Evolutionary conservation across 2,888 invertebrate genomes (phyloP).

Genomic region (Colletes collaris): DNA sequence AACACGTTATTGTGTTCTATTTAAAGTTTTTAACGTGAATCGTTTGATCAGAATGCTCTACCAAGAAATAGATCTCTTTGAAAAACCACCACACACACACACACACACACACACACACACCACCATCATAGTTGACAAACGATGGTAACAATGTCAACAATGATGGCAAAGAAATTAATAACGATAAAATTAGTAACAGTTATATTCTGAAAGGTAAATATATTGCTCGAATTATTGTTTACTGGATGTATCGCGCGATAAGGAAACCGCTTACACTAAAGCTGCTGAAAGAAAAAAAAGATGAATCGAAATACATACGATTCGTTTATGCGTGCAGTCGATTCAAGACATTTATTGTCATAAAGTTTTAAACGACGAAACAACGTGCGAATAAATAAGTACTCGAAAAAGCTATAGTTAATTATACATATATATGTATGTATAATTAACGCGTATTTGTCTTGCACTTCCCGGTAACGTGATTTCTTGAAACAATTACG

Average conservation of each 20-base stretch:
- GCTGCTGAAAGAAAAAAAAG: not conserved
- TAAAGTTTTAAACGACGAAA: not conserved
- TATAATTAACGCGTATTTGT: constrained; percentile 48
- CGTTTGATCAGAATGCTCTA: not conserved
- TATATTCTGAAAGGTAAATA: constrained; percentile 6
- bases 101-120: too few relatives aligned
- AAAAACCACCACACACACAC: constrained; percentile 25
- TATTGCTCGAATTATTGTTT: constrained; percentile 35
- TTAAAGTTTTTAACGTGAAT: constrained; percentile 7
- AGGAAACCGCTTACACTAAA: constrained; percentile 16
- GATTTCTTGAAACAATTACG: constrained; percentile 54
- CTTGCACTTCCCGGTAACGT: constrained; percentile 59
- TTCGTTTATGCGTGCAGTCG: not conserved
- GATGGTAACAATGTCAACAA: not conserved
- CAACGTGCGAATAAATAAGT: constrained; percentile 16
- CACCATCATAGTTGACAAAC: not conserved
- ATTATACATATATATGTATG: not conserved
- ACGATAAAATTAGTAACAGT: constrained; percentile 1
- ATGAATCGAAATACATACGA: constrained; percentile 1
- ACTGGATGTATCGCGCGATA: constrained; percentile 15
- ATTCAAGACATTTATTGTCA: constrained; percentile 1
- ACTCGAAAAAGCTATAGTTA: constrained; percentile 38
- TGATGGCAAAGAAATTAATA: not conserved
- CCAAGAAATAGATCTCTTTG: constrained; percentile 18
- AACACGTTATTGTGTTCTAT: not conserved